Evolutionary conservation across 2,113 vertebrate genomes (phyloP).

Genomic region (Mobula birostris): DNA sequence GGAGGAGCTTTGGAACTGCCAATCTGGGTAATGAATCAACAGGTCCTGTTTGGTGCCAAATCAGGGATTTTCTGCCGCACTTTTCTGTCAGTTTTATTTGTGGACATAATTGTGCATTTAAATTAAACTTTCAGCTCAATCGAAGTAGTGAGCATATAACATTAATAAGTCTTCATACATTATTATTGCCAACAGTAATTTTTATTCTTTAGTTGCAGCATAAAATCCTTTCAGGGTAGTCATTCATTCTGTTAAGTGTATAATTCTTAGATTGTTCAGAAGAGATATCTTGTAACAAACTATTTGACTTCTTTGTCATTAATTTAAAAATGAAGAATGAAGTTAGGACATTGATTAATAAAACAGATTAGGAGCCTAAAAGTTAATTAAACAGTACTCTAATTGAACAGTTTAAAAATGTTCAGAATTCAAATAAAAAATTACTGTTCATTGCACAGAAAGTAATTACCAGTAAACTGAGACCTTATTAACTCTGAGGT

Average conservation of each 20-base stretch:
- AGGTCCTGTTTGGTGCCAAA: neutral
- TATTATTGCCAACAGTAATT: slow-evolving; percentile 30
- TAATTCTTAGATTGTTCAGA: slow-evolving; percentile 9
- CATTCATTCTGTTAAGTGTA: slow-evolving; percentile 21
- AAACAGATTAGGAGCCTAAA: neutral
- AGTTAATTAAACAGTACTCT: neutral
- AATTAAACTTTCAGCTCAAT: slow-evolving; percentile 8
- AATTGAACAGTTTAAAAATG: slow-evolving; percentile 18
- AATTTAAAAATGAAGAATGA: slow-evolving; percentile 9
- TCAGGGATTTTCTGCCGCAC: neutral
- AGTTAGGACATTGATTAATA: slow-evolving; percentile 21
- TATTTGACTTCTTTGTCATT: neutral
- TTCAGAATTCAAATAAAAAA: neutral
- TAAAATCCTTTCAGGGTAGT: slow-evolving; percentile 15
- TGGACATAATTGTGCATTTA: neutral
- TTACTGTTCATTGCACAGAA: neutral
- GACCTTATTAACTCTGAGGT: neutral
- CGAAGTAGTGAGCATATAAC: neutral
- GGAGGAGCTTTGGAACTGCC: neutral
- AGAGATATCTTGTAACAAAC: neutral
- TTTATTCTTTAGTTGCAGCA: neutral
- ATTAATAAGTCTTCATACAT: neutral
- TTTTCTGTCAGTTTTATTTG: neutral
- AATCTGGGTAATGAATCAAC: neutral
- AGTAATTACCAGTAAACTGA: slow-evolving; percentile 3